Percentiles rank a stretch among this genome's conserved stretches.
Conservation (phyloP, 2,113 vertebrate genomes). For the Brienomyrus brachyistius region DNA sequence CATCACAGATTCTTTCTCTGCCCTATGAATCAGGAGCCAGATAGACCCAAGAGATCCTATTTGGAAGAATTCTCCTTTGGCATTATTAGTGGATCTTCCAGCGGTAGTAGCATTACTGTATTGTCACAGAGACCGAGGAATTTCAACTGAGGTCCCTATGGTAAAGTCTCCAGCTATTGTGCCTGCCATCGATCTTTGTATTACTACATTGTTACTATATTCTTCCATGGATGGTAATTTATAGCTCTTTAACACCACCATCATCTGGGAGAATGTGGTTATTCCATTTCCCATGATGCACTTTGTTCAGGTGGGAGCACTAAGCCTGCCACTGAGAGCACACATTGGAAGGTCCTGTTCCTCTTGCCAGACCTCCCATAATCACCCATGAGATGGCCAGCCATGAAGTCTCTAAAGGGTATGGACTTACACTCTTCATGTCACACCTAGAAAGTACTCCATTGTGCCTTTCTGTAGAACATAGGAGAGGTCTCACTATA, state of each 20-base stretch:
- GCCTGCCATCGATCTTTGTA: not conserved
- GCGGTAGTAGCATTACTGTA: not conserved
- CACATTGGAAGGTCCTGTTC: not conserved
- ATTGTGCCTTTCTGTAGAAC: too few relatives aligned
- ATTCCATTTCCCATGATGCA: not conserved
- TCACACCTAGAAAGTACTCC: too few relatives aligned
- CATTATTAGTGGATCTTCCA: not conserved
- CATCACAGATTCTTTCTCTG: not conserved
- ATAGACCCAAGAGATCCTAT: not conserved
- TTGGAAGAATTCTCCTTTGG: not conserved
- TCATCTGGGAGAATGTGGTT: not conserved
- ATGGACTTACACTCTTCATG: too few relatives aligned
- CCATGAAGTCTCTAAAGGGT: too few relatives aligned
- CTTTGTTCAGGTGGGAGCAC: not conserved
- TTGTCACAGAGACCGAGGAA: not conserved
- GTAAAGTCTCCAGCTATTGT: not conserved
- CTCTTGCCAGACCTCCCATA: not conserved
- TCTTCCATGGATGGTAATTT: not conserved
- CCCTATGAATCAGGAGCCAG: not conserved
- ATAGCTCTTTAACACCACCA: not conserved
- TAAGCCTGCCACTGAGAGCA: not conserved
- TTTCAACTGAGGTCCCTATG: not conserved
- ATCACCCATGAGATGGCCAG: not conserved
- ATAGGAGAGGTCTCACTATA: too few relatives aligned
- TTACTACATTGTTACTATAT: not conserved